Percentiles rank a stretch among this genome's conserved stretches.
These are phyloP conservation scores for Urechis unicinctus DNA, from an alignment of 2,888 invertebrate species.

Conservation along the genomic window DNA sequence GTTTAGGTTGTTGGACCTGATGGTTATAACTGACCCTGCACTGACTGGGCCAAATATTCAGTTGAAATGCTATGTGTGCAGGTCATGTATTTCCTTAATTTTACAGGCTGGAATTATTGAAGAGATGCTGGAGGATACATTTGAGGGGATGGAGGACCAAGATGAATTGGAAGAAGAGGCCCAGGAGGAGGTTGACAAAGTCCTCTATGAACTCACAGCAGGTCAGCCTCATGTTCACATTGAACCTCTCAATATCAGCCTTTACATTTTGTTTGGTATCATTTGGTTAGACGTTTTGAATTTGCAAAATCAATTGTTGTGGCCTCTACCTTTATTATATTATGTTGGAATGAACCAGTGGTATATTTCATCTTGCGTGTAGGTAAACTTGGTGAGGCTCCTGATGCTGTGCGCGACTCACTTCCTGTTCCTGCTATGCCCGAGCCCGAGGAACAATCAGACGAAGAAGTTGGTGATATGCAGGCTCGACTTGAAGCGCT, in stretches of 20 bases:
- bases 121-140: constrained; percentile 97
- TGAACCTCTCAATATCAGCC: background rate
- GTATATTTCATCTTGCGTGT: constrained; percentile 16
- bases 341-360: no score
- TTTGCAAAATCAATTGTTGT: no score
- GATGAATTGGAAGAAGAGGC: constrained; percentile 96
- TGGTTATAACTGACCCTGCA: no score
- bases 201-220: constrained; percentile 53
- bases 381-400: constrained; percentile 84
- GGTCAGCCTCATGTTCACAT: no score
- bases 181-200: constrained; percentile 86
- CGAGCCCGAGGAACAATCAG: no score
- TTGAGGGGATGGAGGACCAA: constrained; percentile 81
- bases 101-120: constrained; percentile 93
- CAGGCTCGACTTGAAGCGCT: constrained; percentile 79
- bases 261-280: background rate
- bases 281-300: background rate
- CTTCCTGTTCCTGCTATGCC: constrained; percentile 49
- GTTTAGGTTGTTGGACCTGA: no score
- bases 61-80: no score
- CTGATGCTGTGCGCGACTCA: constrained; percentile 59
- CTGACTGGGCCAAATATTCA: no score
- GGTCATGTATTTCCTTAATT: no score
- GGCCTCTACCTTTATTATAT: no score
- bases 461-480: constrained; percentile 85